Conservation (phyloP, 2,797 vertebrate genomes). For the Pseudochirops corinnae region DNA sequence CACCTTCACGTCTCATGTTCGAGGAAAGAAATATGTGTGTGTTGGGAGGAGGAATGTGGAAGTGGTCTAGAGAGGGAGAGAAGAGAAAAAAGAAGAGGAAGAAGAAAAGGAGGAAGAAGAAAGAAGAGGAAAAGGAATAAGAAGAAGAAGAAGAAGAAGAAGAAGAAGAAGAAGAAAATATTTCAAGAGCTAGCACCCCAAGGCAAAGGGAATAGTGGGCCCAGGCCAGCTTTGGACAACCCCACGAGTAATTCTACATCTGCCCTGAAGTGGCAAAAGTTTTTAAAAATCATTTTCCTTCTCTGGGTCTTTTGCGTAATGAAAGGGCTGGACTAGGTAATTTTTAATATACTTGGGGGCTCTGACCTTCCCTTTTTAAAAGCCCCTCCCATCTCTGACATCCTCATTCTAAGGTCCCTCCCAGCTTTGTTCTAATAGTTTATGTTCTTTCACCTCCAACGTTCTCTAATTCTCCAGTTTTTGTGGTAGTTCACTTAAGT, state of each 20-base stretch:
- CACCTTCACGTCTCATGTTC: neutral
- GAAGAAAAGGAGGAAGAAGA: neutral
- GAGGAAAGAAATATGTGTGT: neutral
- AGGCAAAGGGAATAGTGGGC: neutral
- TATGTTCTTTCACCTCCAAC: neutral
- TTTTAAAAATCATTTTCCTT: neutral
- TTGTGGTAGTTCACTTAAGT: neutral
- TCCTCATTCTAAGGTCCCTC: neutral
- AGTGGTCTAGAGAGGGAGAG: neutral
- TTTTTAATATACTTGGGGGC: neutral
- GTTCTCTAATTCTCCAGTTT: neutral
- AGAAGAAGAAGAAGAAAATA: neutral
- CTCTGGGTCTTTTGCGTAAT: neutral
- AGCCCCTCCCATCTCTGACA: neutral
- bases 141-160: neutral
- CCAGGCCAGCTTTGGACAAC: neutral
- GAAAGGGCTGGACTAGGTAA: neutral
- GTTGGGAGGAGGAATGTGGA: neutral
- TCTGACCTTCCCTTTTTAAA: neutral
- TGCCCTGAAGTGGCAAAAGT: neutral
- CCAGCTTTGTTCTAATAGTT: neutral
- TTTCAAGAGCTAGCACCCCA: neutral
- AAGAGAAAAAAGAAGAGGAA: neutral
- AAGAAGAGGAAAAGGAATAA: neutral
- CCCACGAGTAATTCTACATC: neutral